A percentile compares a stretch with the other conserved stretches of the same genome.
phyloP scores from a whole-genome alignment of 1,140 invertebrate species.

The Gyrodactylus salaris region DNA sequence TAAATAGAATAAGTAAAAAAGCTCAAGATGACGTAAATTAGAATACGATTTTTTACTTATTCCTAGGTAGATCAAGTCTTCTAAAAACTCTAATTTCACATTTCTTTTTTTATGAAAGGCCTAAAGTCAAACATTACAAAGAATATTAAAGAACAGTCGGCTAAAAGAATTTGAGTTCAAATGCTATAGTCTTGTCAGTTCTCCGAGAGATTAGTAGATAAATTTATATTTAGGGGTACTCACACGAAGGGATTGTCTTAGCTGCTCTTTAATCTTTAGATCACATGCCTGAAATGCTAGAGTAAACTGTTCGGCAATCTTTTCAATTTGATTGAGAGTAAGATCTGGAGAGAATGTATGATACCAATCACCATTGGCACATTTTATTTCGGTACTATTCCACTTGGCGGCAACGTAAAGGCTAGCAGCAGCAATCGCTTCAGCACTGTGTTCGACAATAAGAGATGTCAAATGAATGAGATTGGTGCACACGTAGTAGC shows the following conservation, averaged over 20 bases:
- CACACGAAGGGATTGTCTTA: background rate
- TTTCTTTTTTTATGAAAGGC: no score
- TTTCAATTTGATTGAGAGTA: background rate
- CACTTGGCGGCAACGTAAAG: constrained; percentile 4
- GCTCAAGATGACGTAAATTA: no score
- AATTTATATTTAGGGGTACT: no score
- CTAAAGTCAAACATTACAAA: no score
- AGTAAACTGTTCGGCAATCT: background rate
- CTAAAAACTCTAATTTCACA: no score
- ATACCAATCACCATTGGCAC: background rate
- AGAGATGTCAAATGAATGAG: constrained; percentile 1
- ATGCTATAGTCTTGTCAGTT: no score
- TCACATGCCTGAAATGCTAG: background rate
- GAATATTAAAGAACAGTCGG: no score
- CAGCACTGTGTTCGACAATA: background rate
- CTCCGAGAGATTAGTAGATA: no score
- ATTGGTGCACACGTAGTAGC: background rate
- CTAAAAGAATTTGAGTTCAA: no score
- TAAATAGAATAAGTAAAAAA: no score
- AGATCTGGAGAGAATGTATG: background rate
- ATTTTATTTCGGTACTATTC: background rate
- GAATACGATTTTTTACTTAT: no score
- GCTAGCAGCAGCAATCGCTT: constrained; percentile 1
- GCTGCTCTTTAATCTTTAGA: background rate
- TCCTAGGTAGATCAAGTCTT: no score